Evolutionary conservation across 2,888 invertebrate genomes (phyloP).

Genomic region (Drosophila stalkeri): DNA sequence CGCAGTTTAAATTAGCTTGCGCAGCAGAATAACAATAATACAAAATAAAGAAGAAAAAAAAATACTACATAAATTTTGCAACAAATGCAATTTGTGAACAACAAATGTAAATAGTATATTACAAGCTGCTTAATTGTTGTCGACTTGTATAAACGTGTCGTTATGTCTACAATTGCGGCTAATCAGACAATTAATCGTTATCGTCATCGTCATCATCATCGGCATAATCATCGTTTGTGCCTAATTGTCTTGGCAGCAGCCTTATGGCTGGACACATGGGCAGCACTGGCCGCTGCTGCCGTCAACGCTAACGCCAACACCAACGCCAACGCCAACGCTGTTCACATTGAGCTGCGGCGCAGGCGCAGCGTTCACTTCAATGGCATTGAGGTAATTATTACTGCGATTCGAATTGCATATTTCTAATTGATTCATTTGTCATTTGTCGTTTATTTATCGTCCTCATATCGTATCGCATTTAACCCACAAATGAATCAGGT

Average conservation of each 20-base stretch:
- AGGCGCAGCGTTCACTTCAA: slow-evolving; percentile 81
- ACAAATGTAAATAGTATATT: slow-evolving; percentile 56
- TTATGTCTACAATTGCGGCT: slow-evolving; percentile 51
- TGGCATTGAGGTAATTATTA: slow-evolving; percentile 82
- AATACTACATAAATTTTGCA: slow-evolving; percentile 41
- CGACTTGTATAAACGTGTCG: slow-evolving; percentile 49
- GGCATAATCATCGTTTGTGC: slow-evolving; percentile 45
- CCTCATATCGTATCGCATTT: slow-evolving; percentile 9
- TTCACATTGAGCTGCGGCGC: slow-evolving; percentile 83
- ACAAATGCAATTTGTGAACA: slow-evolving; percentile 61
- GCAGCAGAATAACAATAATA: slow-evolving; percentile 31
- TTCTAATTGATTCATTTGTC: slow-evolving; percentile 6
- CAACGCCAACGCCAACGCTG: slow-evolving; percentile 22
- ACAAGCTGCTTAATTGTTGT: slow-evolving; percentile 49
- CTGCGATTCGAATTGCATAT: not conserved
- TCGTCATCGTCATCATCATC: slow-evolving; percentile 32
- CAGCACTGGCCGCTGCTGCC: slow-evolving; percentile 25
- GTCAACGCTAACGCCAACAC: not conserved
- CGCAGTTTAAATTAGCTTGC: slow-evolving; percentile 55
- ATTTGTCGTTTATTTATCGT: not conserved
- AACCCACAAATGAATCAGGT: slow-evolving; percentile 29
- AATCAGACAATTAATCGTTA: slow-evolving; percentile 39
- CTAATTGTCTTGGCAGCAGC: slow-evolving; percentile 68
- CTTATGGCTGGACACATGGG: slow-evolving; percentile 51
- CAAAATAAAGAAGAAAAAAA: not conserved